Conservation (phyloP, 2,888 invertebrate genomes). For the Ophion ventricosus region DNA sequence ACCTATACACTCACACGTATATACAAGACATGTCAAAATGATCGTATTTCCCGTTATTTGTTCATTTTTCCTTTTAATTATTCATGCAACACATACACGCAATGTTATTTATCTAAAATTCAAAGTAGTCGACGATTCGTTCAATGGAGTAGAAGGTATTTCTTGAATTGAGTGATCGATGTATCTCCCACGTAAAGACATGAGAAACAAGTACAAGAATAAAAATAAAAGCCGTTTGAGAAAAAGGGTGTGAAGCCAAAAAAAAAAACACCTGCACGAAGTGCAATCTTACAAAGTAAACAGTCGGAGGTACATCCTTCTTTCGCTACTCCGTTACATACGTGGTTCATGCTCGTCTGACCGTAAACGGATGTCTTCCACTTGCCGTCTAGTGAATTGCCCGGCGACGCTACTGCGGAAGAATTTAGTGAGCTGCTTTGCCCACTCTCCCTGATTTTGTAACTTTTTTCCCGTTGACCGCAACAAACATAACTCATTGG, state of each 20-base stretch:
- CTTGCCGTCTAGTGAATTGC: constrained; percentile 39
- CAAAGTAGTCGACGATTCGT: too few relatives aligned
- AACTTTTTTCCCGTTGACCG: background rate
- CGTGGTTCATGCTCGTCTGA: constrained; percentile 32
- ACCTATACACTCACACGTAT: too few relatives aligned
- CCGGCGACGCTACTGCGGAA: background rate
- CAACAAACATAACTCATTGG: too few relatives aligned
- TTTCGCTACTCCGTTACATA: constrained; percentile 9
- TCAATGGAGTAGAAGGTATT: background rate
- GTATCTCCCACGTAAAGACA: background rate
- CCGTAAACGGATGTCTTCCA: constrained; percentile 46
- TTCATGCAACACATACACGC: too few relatives aligned
- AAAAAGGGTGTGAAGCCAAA: constrained; percentile 3
- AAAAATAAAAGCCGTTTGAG: background rate
- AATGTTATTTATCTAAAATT: too few relatives aligned
- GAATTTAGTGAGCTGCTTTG: background rate
- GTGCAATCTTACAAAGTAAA: constrained; percentile 54
- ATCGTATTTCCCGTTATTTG: too few relatives aligned
- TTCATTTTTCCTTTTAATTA: too few relatives aligned
- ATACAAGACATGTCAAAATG: too few relatives aligned
- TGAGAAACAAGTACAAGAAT: background rate
- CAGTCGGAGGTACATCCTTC: constrained; percentile 17
- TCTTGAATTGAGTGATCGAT: constrained; percentile 1
- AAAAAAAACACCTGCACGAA: constrained; percentile 30
- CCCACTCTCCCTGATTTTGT: background rate